Evolutionary conservation across 2,888 invertebrate species (phyloP).

Genomic region (Hymenopus coronatus): DNA sequence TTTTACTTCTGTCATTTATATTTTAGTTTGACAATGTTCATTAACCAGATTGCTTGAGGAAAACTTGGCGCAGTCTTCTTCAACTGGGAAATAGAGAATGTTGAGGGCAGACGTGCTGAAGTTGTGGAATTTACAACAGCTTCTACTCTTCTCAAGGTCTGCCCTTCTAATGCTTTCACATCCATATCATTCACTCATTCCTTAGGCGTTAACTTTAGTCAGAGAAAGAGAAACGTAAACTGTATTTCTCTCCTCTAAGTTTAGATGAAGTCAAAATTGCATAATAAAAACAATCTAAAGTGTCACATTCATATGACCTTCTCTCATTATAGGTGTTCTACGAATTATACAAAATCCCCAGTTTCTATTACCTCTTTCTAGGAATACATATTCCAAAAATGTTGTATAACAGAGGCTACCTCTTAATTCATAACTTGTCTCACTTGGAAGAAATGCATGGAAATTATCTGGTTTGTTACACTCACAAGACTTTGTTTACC

Average conservation of each 20-base stretch:
- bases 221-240: background rate
- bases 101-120: background rate
- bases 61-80: background rate
- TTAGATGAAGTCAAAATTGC: too few relatives aligned
- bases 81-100: background rate
- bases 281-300: too few relatives aligned
- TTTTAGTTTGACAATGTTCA: conserved; percentile 21
- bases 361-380: too few relatives aligned
- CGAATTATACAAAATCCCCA: too few relatives aligned
- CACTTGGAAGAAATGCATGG: too few relatives aligned
- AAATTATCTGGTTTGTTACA: too few relatives aligned
- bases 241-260: background rate
- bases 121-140: background rate
- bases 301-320: too few relatives aligned
- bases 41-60: conserved; percentile 17
- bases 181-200: background rate
- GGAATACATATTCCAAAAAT: too few relatives aligned
- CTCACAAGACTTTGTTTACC: too few relatives aligned
- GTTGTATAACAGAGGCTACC: too few relatives aligned
- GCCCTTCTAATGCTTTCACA: background rate
- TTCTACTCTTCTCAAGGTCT: background rate
- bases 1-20: conserved; percentile 18
- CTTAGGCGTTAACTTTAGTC: background rate
- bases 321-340: too few relatives aligned
- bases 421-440: too few relatives aligned